Evolutionary conservation across 2,888 invertebrate species (phyloP).

Genomic region (Idaea biselata): DNA sequence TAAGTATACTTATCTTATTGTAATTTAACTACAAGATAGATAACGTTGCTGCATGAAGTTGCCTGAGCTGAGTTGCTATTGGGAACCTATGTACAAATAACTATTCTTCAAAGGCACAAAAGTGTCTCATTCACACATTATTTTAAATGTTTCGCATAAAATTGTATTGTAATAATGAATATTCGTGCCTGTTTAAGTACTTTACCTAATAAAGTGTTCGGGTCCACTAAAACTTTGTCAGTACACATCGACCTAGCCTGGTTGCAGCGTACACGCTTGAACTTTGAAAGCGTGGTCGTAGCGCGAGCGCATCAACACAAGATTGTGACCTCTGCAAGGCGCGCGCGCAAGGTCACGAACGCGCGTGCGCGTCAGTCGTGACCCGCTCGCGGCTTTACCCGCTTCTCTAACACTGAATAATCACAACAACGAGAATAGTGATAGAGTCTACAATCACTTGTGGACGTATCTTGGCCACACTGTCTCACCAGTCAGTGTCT

Average conservation of each 20-base stretch:
- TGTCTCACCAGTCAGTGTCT: slow-evolving; percentile 46
- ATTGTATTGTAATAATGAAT: background rate
- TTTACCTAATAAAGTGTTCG: background rate
- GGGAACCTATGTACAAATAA: background rate
- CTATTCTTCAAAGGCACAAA: too few relatives aligned
- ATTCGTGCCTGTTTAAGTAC: background rate
- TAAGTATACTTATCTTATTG: too few relatives aligned
- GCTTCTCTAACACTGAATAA: slow-evolving; percentile 48
- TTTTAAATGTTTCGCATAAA: background rate
- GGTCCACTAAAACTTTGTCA: background rate
- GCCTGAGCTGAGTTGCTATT: too few relatives aligned
- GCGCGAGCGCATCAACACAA: slow-evolving; percentile 68
- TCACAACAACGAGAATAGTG: slow-evolving; percentile 53
- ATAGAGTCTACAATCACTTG: slow-evolving; percentile 65
- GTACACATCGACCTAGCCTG: slow-evolving; percentile 17
- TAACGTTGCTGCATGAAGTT: too few relatives aligned
- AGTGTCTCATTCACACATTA: background rate
- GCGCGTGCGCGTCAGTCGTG: slow-evolving; percentile 78
- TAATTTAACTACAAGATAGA: too few relatives aligned
- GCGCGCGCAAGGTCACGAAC: slow-evolving; percentile 79
- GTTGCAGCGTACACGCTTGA: slow-evolving; percentile 31
- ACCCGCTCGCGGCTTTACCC: slow-evolving; percentile 72
- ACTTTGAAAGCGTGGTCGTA: slow-evolving; percentile 55
- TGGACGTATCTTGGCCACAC: slow-evolving; percentile 41
- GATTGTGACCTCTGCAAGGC: slow-evolving; percentile 73